Base-by-base conservation (phyloP, 2,797 vertebrate species). In the Gymnopithys bicolor region DNA sequence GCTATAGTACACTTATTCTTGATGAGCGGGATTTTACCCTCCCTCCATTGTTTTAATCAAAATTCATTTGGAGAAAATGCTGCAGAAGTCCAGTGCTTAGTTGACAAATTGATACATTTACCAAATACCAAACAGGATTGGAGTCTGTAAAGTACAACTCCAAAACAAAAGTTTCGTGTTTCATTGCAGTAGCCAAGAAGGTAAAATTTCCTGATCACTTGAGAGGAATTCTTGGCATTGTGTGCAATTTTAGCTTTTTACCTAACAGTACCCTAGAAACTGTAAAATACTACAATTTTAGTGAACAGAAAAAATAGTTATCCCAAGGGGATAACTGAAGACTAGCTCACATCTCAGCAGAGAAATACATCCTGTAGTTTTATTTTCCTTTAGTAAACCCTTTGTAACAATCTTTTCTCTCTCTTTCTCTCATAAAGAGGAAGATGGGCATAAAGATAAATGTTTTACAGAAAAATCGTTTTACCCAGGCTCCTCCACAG, bases 111-210 rank as follows among this genome's bases (percentile, higher is more conserved):
- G 70, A 74, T 88, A 67, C 19, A n/a, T 84, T 89, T 85, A 67
- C 69, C 68, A 70, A 93, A 74, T 43, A 94, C 35, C 75, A 87
- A 83, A 77, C 30, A 81, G 48, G 39, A 71, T 28, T 71, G 45
- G 35, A 80, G 62, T 66, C 67, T 80, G 74, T 56, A 87, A 81
- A 95, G 87, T 3, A 8, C 70, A 89, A 84, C 48, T 84, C 28
- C 62, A 92, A 95, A 95, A 90, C 88, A 94, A 77, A 94, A 93
- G 86, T 70, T 68, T 93, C 48, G 1, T 24, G 25, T 96, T 96
- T 94, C 81, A 56, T 35, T 77, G 86, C 52, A 58, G 56, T 82
- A 92, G 88, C 77, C 86, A 96, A 94, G 78, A 90, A 92, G 84
- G 88, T 94, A 94, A 93, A 23, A 4, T 94, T 88, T 74, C 67